Percentiles rank a stretch among this genome's conserved stretches.
Conservation (phyloP, 2,797 vertebrate genomes). For the Phalanger gymnotis region DNA sequence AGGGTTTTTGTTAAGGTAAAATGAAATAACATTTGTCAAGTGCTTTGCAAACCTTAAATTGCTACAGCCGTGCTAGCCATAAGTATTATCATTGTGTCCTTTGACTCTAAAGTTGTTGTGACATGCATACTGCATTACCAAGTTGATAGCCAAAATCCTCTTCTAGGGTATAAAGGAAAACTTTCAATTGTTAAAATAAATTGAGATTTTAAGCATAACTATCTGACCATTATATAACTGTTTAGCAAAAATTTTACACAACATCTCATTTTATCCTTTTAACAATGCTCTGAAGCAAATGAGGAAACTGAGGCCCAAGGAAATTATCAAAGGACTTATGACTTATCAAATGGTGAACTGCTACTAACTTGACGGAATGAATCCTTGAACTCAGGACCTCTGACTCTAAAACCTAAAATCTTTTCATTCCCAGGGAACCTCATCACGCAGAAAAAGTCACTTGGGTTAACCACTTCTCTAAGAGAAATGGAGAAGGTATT, state of each 20-base stretch:
- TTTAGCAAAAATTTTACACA: not conserved
- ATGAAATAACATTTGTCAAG: too few species aligned
- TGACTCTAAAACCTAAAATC: not conserved
- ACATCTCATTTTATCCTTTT: not conserved
- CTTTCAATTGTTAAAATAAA: constrained; percentile 26
- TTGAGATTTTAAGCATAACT: not conserved
- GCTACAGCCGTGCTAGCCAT: too few species aligned
- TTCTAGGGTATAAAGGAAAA: not conserved
- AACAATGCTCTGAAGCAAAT: not conserved
- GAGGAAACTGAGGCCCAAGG: not conserved
- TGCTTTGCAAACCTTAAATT: too few species aligned
- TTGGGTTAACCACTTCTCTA: not conserved
- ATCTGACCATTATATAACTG: not conserved
- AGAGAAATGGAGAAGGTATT: not conserved
- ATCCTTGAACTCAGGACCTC: not conserved
- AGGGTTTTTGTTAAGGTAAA: too few species aligned
- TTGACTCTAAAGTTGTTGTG: not conserved
- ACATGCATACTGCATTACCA: not conserved
- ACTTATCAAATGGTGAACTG: not conserved
- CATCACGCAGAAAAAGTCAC: not conserved
- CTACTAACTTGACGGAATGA: not conserved
- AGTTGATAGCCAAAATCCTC: not conserved
- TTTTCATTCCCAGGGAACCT: not conserved
- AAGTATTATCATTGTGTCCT: too few species aligned
- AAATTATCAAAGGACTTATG: too few species aligned